Percentiles rank a stretch among this genome's conserved stretches.
Conservation (phyloP, 2,797 vertebrate species). For the Mallotus villosus region DNA sequence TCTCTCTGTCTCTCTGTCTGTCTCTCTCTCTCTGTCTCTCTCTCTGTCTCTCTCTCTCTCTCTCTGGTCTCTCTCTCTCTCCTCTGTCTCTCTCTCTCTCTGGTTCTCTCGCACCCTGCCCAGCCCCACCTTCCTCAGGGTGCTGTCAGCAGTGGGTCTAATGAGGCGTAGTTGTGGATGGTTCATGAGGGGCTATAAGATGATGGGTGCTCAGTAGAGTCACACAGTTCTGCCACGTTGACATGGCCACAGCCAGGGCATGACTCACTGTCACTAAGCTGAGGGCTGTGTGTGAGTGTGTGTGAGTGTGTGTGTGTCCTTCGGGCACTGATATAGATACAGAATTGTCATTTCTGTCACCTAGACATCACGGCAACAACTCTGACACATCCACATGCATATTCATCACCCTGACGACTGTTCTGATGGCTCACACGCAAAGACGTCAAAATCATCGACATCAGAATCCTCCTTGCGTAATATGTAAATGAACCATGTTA, state of each 20-base stretch:
- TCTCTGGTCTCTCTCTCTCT: constrained; percentile 5
- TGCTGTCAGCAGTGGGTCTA: not conserved
- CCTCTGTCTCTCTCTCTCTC: constrained; percentile 25
- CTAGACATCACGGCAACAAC: constrained; percentile 47
- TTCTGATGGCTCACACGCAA: not conserved
- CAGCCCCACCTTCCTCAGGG: not conserved
- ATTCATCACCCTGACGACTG: constrained; percentile 50
- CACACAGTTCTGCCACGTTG: too few species aligned
- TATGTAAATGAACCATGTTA: not conserved
- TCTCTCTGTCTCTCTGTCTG: constrained; percentile 24
- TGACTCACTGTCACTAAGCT: too few species aligned
- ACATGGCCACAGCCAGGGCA: too few species aligned
- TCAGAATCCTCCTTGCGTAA: not conserved
- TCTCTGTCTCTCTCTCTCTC: not conserved
- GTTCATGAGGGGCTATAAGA: too few species aligned
- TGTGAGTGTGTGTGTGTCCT: constrained; percentile 42
- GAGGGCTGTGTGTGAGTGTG: not conserved
- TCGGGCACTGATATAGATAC: constrained; percentile 48
- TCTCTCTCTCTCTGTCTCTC: not conserved
- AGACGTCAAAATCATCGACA: not conserved
- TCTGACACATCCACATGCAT: constrained; percentile 49
- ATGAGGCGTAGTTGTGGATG: not conserved
- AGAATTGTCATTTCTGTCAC: constrained; percentile 62
- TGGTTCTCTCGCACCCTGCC: constrained; percentile 7
- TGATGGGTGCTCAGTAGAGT: too few species aligned